A percentile compares a stretch with the other conserved stretches of the same genome.
Conservation (phyloP, 2,888 invertebrate species). For the Lepidocyrtoides sp. region DNA sequence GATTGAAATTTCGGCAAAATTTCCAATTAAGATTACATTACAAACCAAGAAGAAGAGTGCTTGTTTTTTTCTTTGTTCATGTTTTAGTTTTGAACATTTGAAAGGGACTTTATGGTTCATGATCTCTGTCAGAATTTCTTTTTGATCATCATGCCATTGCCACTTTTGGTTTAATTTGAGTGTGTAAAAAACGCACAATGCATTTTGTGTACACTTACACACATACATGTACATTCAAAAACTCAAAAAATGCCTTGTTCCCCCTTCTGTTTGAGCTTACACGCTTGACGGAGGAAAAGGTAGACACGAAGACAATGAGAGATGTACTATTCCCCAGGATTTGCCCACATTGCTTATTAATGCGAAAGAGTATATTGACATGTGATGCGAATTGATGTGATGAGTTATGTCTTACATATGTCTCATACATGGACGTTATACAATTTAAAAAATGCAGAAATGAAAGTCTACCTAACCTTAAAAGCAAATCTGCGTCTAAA, state of each 20-base stretch:
- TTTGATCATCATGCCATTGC: constrained; percentile 25
- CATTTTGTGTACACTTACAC: neutral
- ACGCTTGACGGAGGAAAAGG: constrained; percentile 43
- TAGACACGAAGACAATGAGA: constrained; percentile 29
- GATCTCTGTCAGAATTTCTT: constrained; percentile 62
- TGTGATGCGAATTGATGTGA: too few species aligned
- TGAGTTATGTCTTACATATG: too few species aligned
- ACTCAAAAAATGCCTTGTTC: neutral
- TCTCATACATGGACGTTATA: too few species aligned
- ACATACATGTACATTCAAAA: neutral
- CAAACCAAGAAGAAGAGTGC: neutral
- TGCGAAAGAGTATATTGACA: neutral
- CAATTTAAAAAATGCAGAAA: too few species aligned
- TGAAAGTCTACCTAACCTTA: too few species aligned
- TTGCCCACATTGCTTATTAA: neutral
- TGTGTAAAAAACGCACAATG: too few species aligned
- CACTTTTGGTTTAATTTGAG: neutral
- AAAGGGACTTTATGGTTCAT: constrained; percentile 75
- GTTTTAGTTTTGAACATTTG: constrained; percentile 28
- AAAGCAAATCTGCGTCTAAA: too few species aligned
- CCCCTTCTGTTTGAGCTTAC: constrained; percentile 19
- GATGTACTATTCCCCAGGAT: neutral
- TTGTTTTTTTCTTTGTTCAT: neutral
- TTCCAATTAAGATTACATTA: constrained; percentile 43
- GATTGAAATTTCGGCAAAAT: constrained; percentile 34